These are phyloP conservation scores for Athene noctua DNA, from an alignment of 2,113 vertebrate species.

Conservation along the genomic window DNA sequence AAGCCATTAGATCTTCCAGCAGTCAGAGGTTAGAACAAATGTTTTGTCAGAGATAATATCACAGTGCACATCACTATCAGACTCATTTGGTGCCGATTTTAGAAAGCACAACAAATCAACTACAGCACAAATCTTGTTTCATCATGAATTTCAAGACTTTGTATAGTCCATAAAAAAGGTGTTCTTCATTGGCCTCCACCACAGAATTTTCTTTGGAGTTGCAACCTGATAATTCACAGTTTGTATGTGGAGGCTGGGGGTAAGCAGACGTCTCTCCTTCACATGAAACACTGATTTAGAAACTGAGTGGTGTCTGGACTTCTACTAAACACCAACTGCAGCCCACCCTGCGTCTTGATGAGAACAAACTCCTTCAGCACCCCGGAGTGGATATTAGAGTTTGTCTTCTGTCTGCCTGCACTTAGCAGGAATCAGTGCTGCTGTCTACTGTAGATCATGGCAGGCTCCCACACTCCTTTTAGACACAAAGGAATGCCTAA, in stretches of 20 bases:
- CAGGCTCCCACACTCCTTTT: not conserved
- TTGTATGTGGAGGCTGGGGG: not conserved
- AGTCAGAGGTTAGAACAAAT: not conserved
- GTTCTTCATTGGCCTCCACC: not conserved
- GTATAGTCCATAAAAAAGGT: not conserved
- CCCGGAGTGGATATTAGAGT: too few relatives aligned
- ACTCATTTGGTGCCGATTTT: not conserved
- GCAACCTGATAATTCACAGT: not conserved
- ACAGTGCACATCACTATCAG: not conserved
- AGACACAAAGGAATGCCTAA: not conserved
- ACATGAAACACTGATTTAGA: not conserved
- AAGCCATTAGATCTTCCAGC: not conserved
- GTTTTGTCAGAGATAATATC: not conserved
- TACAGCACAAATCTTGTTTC: not conserved
- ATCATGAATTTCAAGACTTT: not conserved
- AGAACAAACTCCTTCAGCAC: not conserved
- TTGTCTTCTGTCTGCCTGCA: not conserved
- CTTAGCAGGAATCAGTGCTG: not conserved
- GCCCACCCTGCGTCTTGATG: not conserved
- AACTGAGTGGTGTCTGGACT: not conserved
- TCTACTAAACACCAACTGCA: not conserved
- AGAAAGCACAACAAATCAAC: not conserved
- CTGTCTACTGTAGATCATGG: fast-evolving
- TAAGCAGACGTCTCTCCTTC: not conserved
- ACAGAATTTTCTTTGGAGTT: not conserved